These are phyloP conservation scores for Piscicola geometra DNA, from an alignment of 2,888 invertebrate genomes.

Conservation along the genomic window DNA sequence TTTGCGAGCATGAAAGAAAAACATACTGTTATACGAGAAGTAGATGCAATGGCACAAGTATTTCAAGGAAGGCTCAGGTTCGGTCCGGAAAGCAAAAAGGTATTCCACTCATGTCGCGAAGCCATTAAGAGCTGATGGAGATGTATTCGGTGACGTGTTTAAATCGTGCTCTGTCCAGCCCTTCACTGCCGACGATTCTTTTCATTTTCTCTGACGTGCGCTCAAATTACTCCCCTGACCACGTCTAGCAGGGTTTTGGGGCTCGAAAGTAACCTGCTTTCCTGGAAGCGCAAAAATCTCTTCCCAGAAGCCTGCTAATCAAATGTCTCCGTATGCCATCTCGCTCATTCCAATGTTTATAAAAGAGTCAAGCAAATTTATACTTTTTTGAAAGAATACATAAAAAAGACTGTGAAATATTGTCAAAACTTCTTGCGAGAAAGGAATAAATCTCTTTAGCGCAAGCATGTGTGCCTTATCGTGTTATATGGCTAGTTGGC, in stretches of 20 bases:
- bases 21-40: no score
- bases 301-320: no score
- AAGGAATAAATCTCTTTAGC: not conserved
- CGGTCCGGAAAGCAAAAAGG: no score
- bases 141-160: not conserved
- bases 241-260: not conserved
- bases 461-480: not conserved
- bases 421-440: not conserved
- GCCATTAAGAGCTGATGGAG: slow-evolving; percentile 3
- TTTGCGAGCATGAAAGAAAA: no score
- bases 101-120: not conserved
- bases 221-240: not conserved
- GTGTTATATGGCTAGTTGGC: slow-evolving; percentile 12
- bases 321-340: no score
- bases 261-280: not conserved
- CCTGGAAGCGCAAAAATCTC: no score
- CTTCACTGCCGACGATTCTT: not conserved
- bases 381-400: not conserved
- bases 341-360: not conserved
- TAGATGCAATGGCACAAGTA: no score
- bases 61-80: no score
- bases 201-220: not conserved
- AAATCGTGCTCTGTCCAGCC: not conserved
- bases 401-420: slow-evolving; percentile 2
- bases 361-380: not conserved